Conservation (phyloP, 2,113 vertebrate genomes). For the Callaeas wilsoni region DNA sequence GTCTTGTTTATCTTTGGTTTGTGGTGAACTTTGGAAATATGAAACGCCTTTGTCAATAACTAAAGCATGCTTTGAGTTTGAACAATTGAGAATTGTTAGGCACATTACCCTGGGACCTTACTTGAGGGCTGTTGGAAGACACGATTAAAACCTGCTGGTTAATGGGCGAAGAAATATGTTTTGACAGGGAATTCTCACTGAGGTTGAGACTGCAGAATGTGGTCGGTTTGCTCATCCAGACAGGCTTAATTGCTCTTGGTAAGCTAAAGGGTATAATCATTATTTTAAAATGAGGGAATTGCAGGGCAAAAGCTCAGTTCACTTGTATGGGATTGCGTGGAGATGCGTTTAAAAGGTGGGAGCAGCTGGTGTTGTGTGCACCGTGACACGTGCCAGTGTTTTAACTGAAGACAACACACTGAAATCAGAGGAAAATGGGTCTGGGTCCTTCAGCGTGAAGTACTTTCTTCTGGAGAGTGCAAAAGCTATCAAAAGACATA, state of each 20-base stretch:
- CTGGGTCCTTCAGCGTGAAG: neutral
- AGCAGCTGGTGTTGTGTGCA: neutral
- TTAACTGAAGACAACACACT: neutral
- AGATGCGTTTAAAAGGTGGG: neutral
- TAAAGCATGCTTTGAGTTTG: neutral
- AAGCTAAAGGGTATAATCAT: neutral
- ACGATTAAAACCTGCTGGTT: neutral
- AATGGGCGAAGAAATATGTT: neutral
- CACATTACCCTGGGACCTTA: neutral
- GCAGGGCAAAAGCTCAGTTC: neutral
- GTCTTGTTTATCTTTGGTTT: neutral
- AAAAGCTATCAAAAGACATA: neutral
- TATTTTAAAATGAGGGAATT: neutral
- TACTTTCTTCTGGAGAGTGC: neutral
- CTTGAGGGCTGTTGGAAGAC: neutral
- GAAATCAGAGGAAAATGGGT: neutral
- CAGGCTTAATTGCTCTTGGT: neutral
- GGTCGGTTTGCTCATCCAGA: neutral
- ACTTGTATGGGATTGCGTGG: accelerated
- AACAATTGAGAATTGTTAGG: neutral
- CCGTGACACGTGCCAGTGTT: neutral
- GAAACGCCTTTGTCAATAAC: neutral
- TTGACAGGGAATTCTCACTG: neutral
- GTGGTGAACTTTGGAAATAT: neutral
- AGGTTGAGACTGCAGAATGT: neutral